Percentiles rank a stretch among this genome's conserved stretches.
phyloP scores from a whole-genome alignment of 1,140 invertebrate species.

The Bombus soroeensis region DNA sequence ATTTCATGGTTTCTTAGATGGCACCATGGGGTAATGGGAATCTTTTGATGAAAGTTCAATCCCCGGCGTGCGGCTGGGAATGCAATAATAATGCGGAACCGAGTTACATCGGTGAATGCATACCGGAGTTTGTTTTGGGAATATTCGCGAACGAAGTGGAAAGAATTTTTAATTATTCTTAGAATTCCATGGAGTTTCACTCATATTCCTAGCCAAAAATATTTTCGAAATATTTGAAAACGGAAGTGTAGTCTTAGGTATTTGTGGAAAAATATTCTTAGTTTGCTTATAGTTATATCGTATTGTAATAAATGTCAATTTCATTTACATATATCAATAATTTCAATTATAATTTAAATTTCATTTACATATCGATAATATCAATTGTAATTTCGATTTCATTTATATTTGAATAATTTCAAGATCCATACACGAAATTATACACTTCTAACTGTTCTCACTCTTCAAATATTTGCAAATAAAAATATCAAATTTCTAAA shows the following conservation, averaged over 20 bases:
- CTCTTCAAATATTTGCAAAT: too few species aligned
- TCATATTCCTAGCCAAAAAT: not conserved
- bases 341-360: too few species aligned
- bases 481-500: too few species aligned
- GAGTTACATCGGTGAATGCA: not conserved
- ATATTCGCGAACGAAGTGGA: not conserved
- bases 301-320: too few species aligned
- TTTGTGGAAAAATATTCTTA: not conserved
- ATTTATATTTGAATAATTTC: not conserved
- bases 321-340: too few species aligned
- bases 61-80: not conserved
- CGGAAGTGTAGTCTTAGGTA: not conserved
- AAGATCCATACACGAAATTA: too few species aligned
- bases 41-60: conserved; percentile 44
- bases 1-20: conserved; percentile 23
- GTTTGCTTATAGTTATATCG: not conserved
- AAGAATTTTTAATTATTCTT: not conserved
- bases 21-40: conserved; percentile 1
- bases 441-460: too few species aligned
- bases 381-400: not conserved
- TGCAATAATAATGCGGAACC: not conserved
- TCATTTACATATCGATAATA: too few species aligned
- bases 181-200: not conserved
- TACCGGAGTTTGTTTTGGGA: not conserved
- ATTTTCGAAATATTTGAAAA: not conserved